These are phyloP conservation scores for Epistrophella euchroma DNA, from an alignment of 2,888 invertebrate genomes.

Conservation along the genomic window DNA sequence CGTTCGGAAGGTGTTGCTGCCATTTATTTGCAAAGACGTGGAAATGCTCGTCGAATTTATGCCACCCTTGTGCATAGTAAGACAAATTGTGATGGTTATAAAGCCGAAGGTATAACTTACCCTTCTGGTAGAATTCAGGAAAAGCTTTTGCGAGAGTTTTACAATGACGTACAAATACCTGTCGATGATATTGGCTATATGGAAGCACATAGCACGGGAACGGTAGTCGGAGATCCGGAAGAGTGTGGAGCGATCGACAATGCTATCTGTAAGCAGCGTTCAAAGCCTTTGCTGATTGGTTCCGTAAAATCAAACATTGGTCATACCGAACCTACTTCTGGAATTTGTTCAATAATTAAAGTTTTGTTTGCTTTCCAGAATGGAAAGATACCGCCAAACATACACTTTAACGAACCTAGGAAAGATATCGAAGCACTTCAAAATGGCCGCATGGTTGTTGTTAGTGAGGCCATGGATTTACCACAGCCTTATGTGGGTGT, in stretches of 20 bases:
- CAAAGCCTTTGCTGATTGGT: slow-evolving; percentile 90
- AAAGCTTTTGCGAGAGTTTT: slow-evolving; percentile 86
- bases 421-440: slow-evolving; percentile 86
- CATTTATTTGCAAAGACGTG: slow-evolving; percentile 88
- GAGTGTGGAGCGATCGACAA: slow-evolving; percentile 91
- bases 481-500: slow-evolving; percentile 90
- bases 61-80: slow-evolving; percentile 89
- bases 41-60: slow-evolving; percentile 87
- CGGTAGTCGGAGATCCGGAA: slow-evolving; percentile 93
- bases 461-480: slow-evolving; percentile 89
- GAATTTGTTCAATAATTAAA: slow-evolving; percentile 91
- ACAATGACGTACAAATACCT: slow-evolving; percentile 87
- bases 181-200: slow-evolving; percentile 89
- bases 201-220: slow-evolving; percentile 93
- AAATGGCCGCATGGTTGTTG: slow-evolving; percentile 87
- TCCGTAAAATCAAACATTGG: slow-evolving; percentile 96
- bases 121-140: slow-evolving; percentile 86
- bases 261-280: slow-evolving; percentile 89
- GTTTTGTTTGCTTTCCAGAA: slow-evolving; percentile 91
- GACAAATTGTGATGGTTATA: slow-evolving; percentile 90
- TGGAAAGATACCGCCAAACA: slow-evolving; percentile 91
- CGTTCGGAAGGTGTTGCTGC: slow-evolving; percentile 90
- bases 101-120: slow-evolving; percentile 87
- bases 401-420: slow-evolving; percentile 88
- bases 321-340: slow-evolving; percentile 93